Evolutionary conservation across 2,888 invertebrate genomes (phyloP).

Genomic region (Vannuccia rotundouncinata): DNA sequence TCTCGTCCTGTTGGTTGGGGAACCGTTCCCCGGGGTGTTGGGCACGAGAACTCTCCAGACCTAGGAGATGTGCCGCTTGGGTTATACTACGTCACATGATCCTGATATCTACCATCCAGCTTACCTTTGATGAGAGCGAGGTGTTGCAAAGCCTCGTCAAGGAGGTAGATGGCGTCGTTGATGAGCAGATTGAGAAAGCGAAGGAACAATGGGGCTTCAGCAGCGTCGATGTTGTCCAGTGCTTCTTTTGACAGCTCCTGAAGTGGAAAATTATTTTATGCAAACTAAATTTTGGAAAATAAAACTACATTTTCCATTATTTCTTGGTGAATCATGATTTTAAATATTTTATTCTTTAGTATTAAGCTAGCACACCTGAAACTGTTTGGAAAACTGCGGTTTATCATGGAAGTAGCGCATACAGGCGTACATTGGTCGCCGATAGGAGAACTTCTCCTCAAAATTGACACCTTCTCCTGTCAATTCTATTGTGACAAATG

Average conservation of each 20-base stretch:
- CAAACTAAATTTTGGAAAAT: too few species aligned
- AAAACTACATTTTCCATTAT: too few species aligned
- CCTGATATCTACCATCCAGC: neutral
- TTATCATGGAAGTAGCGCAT: constrained; percentile 66
- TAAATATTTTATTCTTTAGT: too few species aligned
- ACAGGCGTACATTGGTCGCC: constrained; percentile 85
- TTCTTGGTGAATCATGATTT: too few species aligned
- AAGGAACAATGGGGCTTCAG: constrained; percentile 80
- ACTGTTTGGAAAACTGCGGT: constrained; percentile 65
- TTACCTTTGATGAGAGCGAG: constrained; percentile 25
- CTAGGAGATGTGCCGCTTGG: neutral
- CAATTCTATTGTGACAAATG: constrained; percentile 95
- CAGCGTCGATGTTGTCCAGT: constrained; percentile 78
- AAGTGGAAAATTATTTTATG: too few species aligned
- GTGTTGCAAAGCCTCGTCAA: constrained; percentile 71
- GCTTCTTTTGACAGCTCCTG: too few species aligned
- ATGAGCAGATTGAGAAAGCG: constrained; percentile 90
- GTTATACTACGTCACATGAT: neutral
- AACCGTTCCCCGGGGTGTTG: neutral
- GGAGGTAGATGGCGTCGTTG: constrained; percentile 88
- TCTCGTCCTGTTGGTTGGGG: constrained; percentile 31
- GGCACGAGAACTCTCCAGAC: neutral
- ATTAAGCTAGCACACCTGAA: constrained; percentile 65
- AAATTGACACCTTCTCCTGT: constrained; percentile 89
- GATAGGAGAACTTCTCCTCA: constrained; percentile 91